Evolutionary conservation across 2,113 vertebrate genomes (phyloP), one percentile per base, ranked within the genome.

Genomic region (Brienomyrus brachyistius): DNA sequence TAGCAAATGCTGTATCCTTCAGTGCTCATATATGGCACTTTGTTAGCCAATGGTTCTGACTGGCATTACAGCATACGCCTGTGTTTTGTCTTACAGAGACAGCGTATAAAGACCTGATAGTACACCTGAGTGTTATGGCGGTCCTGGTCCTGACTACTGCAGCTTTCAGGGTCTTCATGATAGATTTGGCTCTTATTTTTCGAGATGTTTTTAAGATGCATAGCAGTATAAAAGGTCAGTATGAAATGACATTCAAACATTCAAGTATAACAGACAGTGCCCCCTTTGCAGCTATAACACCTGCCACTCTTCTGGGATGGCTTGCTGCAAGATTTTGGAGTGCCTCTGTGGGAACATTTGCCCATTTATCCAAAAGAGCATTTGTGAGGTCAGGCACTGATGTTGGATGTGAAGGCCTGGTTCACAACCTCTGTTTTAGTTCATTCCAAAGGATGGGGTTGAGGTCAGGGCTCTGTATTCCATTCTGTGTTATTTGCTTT

Each of bases 121-220:
- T 3, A 5, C 80, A 27, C 6, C 1, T 92, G 50, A 90, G 83
- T 74, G 84, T 92, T 31, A 8, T 94, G 45, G 0, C 93, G 0
- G 0, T 92, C 21, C 87, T 88, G 23, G 52, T 93, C 13, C 23
- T 94, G 23, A 52, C 77, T 0, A 88, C 88, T 8, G 7, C 88
- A 9, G 66, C 92, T 15, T 3, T 95, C 2, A 95, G 93, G 54
- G 91, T 45, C 89, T 95, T 94, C 13, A 88, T 87, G 0, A 89
- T 95, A 2, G 95, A 96, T 89, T 89, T 96, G 3, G 52, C 88
- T 27, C 94, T 96, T 8, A 50, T 94, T 50, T 92, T 92, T 88
- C 91, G 95, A 74, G 86, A 66, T 3, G 92, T 88, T 59, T 5
- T 92, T 4, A 89, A 50, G 3, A 56, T 43, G 1, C n/a, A 40